These are phyloP conservation scores for Drosophila murphyi DNA, from an alignment of 1,140 invertebrate species.

Conservation along the genomic window DNA sequence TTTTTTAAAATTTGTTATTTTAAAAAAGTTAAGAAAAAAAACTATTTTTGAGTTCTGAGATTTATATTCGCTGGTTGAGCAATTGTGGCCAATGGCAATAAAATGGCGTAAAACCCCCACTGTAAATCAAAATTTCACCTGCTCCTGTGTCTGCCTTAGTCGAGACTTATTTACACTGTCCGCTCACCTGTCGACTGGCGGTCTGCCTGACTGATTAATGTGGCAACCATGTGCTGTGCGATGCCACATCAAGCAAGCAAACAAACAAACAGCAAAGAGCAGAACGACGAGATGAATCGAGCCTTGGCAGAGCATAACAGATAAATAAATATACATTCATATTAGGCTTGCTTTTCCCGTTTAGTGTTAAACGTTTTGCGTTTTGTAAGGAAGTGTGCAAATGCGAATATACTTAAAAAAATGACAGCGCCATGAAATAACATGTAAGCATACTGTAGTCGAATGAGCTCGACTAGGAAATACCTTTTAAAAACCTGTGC, in stretches of 20 bases:
- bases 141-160: constrained; percentile 20
- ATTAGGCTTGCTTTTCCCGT: constrained; percentile 20
- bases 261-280: constrained; percentile 11
- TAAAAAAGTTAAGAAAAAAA: too few relatives aligned
- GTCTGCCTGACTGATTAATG: constrained; percentile 1
- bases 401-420: constrained; percentile 71
- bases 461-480: too few relatives aligned
- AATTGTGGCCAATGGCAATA: neutral
- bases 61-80: neutral
- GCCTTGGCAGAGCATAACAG: constrained; percentile 23
- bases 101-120: too few relatives aligned
- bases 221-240: constrained; percentile 47
- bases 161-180: neutral
- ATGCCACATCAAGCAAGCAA: constrained; percentile 28
- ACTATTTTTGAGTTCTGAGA: too few relatives aligned
- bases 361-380: constrained; percentile 28
- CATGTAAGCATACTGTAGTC: neutral
- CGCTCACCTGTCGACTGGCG: constrained; percentile 17
- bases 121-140: neutral
- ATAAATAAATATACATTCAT: constrained; percentile 19
- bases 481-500: too few relatives aligned
- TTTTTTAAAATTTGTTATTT: too few relatives aligned
- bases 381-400: constrained; percentile 49
- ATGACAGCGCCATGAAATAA: constrained; percentile 42
- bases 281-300: constrained; percentile 23